Percentiles rank a stretch among this genome's conserved stretches.
These are phyloP conservation scores for Ladona fulva DNA, from an alignment of 1,140 invertebrate genomes.

Conservation along the genomic window DNA sequence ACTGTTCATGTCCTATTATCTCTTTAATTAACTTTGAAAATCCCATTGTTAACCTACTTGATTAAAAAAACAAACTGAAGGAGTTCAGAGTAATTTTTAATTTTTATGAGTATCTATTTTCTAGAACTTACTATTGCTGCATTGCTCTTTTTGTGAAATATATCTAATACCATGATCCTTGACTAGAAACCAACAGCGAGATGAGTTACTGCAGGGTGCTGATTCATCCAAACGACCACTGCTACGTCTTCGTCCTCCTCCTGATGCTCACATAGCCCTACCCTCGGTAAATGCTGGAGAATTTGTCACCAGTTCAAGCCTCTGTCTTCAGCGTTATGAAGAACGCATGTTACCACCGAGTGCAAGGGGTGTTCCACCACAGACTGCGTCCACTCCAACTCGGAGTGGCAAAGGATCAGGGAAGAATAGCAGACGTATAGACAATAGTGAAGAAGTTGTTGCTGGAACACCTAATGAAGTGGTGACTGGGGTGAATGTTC, in stretches of 20 bases:
- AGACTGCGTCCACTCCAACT: not conserved
- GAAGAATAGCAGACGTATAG: constrained; percentile 34
- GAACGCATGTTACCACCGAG: constrained; percentile 41
- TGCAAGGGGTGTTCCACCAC: not conserved
- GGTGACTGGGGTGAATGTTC: constrained; percentile 30
- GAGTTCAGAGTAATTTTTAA: no score
- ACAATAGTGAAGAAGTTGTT: constrained; percentile 44
- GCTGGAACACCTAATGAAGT: constrained; percentile 23
- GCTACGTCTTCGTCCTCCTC: constrained; percentile 42
- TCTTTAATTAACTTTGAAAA: no score
- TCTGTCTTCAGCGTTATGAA: constrained; percentile 62
- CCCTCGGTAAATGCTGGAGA: constrained; percentile 63
- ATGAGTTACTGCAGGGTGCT: not conserved
- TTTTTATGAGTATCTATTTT: no score
- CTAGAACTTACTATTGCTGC: no score
- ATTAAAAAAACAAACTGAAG: no score
- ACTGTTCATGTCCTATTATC: no score
- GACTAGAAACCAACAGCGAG: not conserved
- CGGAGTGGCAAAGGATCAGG: constrained; percentile 2
- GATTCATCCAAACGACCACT: constrained; percentile 24
- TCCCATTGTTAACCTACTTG: no score
- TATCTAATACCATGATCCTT: not conserved
- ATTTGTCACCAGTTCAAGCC: constrained; percentile 58
- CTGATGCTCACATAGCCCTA: constrained; percentile 49
- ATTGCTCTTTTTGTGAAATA: not conserved